A percentile compares a stretch with the other conserved stretches of the same genome.
Conservation (phyloP, 1,140 invertebrate genomes). For the Vollenhovia emeryi region DNA sequence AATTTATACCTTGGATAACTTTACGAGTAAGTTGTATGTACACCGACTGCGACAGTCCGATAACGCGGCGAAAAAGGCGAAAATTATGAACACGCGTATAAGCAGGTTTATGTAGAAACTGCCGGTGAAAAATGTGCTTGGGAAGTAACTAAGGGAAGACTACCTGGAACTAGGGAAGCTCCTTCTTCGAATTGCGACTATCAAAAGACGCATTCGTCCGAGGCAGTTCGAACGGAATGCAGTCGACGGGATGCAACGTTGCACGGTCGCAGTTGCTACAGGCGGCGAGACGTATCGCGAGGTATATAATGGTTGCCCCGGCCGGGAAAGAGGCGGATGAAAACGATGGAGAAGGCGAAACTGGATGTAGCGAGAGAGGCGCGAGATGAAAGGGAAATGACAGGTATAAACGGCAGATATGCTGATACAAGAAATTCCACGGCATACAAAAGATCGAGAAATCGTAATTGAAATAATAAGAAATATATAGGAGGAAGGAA, state of each 20-base stretch:
- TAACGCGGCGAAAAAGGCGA: background rate
- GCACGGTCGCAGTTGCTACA: conserved; percentile 35
- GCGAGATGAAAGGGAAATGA: conserved; percentile 58
- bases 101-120: background rate
- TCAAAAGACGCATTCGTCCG: conserved; percentile 34
- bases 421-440: conserved; percentile 29
- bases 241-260: conserved; percentile 51
- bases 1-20: background rate
- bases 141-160: background rate
- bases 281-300: conserved; percentile 45
- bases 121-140: background rate
- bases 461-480: conserved; percentile 3
- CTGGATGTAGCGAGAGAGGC: conserved; percentile 34
- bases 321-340: conserved; percentile 45
- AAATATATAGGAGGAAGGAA: background rate
- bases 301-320: conserved; percentile 33
- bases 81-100: conserved; percentile 1
- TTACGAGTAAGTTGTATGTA: background rate
- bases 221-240: conserved; percentile 45
- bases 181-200: conserved; percentile 26
- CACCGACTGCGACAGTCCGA: background rate
- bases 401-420: conserved; percentile 41
- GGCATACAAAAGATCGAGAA: background rate
- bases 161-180: conserved; percentile 16
- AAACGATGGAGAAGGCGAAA: conserved; percentile 48